Evolutionary conservation across 2,888 invertebrate genomes (phyloP).

Genomic region (Ichneumoninae sp.): DNA sequence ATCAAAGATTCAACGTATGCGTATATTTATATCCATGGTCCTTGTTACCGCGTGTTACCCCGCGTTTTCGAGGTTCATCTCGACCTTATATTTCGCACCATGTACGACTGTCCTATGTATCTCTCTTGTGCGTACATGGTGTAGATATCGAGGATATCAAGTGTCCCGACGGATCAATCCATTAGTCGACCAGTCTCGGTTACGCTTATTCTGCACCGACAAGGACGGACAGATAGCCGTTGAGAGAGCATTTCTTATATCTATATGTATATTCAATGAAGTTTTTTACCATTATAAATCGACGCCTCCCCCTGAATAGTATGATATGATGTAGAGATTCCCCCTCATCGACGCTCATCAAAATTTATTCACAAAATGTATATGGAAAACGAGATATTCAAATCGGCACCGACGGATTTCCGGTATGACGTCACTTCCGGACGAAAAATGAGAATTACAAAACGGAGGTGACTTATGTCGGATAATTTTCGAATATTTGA

Average conservation of each 20-base stretch:
- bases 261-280: not conserved
- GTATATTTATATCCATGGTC: not conserved
- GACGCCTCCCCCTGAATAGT: slow-evolving; percentile 4
- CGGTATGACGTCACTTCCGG: too few species aligned
- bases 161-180: slow-evolving; percentile 78
- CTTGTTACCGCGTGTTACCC: not conserved
- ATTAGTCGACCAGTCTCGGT: slow-evolving; percentile 78
- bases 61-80: slow-evolving; percentile 24
- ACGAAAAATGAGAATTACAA: not conserved
- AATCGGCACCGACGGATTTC: not conserved
- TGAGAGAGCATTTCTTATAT: slow-evolving; percentile 63
- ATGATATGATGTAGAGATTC: not conserved
- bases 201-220: slow-evolving; percentile 73
- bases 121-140: slow-evolving; percentile 71
- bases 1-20: too few species aligned
- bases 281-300: slow-evolving; percentile 1
- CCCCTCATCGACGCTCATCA: not conserved
- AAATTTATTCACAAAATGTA: too few species aligned
- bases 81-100: slow-evolving; percentile 52
- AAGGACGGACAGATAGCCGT: slow-evolving; percentile 17
- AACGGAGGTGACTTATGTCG: too few species aligned
- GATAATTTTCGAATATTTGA: not conserved
- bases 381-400: not conserved
- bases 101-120: slow-evolving; percentile 36
- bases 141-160: slow-evolving; percentile 76